Percentiles rank a stretch among this genome's conserved stretches.
phyloP scores from a whole-genome alignment of 2,113 vertebrate species.

The Perognathus longimembris region DNA sequence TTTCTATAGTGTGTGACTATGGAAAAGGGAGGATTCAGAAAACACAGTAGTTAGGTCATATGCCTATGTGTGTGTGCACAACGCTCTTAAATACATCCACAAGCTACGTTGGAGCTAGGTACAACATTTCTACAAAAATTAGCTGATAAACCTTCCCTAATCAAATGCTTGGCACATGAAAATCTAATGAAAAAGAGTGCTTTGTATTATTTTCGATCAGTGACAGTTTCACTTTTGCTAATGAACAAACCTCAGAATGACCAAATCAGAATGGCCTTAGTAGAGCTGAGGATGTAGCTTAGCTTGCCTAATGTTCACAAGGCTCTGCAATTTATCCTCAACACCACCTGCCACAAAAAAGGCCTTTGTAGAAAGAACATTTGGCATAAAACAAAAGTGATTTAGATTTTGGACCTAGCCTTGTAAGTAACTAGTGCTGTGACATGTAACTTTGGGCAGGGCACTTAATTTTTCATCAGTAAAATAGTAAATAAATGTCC shows the following conservation, averaged over 20 bases:
- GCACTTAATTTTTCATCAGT: conserved; percentile 35
- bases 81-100: neutral
- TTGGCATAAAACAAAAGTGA: neutral
- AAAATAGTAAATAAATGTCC: conserved; percentile 28
- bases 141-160: conserved; percentile 35
- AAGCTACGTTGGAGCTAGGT: neutral
- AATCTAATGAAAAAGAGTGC: conserved; percentile 21
- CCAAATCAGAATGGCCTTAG: neutral
- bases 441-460: conserved; percentile 30
- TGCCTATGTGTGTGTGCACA: neutral
- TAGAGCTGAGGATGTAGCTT: no score
- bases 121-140: conserved; percentile 43
- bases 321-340: no score
- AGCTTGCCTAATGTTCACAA: no score
- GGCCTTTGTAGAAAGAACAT: no score
- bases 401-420: neutral
- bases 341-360: no score
- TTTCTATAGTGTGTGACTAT: conserved; percentile 41
- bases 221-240: conserved; percentile 35
- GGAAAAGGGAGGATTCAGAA: conserved; percentile 37
- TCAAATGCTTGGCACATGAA: conserved; percentile 33
- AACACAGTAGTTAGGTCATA: neutral
- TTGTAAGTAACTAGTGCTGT: conserved; percentile 37
- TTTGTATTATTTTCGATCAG: neutral
- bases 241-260: conserved; percentile 1